These are phyloP conservation scores for Leptarthrus brevirostris DNA, from an alignment of 2,888 invertebrate genomes.

Conservation along the genomic window DNA sequence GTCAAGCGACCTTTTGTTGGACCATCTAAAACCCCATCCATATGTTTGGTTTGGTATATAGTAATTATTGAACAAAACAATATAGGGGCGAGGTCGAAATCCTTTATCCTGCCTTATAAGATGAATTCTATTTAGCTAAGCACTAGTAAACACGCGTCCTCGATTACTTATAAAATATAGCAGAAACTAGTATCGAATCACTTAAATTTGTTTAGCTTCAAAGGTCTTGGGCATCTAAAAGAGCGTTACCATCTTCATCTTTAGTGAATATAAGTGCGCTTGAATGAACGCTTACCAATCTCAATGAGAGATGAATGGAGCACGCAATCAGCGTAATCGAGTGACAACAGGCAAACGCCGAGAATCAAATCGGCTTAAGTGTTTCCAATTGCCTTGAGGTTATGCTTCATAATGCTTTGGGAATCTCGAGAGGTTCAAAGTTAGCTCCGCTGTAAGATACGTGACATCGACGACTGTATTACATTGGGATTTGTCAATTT, in stretches of 20 bases:
- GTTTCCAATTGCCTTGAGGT: neutral
- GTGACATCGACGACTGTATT: neutral
- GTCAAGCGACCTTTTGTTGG: no score
- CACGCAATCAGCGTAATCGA: slow-evolving; percentile 37
- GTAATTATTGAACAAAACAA: no score
- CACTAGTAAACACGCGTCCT: neutral
- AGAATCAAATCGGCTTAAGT: slow-evolving; percentile 28
- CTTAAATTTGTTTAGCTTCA: slow-evolving; percentile 16
- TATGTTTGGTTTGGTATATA: no score
- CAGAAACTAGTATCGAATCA: slow-evolving; percentile 20
- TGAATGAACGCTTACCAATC: slow-evolving; percentile 37
- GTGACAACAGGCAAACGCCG: slow-evolving; percentile 42
- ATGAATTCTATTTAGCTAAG: no score
- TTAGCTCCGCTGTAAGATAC: no score
- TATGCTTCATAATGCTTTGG: neutral
- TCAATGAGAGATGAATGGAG: slow-evolving; percentile 31
- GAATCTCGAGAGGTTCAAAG: slow-evolving; percentile 2
- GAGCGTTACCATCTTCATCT: neutral
- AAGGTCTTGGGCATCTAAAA: neutral
- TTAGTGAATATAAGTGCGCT: slow-evolving; percentile 1
- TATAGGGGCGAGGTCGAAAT: no score
- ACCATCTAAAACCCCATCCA: no score
- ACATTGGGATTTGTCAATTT: slow-evolving; percentile 13
- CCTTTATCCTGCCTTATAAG: no score
- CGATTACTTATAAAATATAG: neutral